Conservation (phyloP, 2,888 invertebrate species). For the Chaetogeoica ovagalla region DNA sequence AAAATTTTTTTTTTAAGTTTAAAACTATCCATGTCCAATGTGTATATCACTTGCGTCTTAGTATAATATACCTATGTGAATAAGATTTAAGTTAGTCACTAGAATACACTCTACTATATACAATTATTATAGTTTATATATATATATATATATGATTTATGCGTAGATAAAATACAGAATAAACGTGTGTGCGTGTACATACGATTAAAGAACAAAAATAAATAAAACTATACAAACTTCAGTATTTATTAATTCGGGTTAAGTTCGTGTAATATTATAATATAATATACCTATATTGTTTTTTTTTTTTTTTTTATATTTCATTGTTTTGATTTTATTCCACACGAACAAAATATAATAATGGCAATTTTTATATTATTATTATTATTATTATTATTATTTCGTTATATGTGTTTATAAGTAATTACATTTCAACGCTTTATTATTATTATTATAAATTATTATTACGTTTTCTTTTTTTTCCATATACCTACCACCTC, state of each 20-base stretch:
- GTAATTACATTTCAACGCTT: slow-evolving; percentile 38
- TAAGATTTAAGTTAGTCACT: not conserved
- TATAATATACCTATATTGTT: slow-evolving; percentile 8
- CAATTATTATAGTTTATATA: not conserved
- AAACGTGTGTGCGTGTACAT: not conserved
- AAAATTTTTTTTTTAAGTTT: not conserved
- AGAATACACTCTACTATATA: not conserved
- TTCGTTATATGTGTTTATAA: slow-evolving; percentile 16
- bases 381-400: slow-evolving; percentile 13
- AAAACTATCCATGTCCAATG: too few relatives aligned
- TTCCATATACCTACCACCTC: too few relatives aligned
- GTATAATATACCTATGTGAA: not conserved
- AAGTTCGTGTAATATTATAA: slow-evolving; percentile 11
- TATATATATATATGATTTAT: not conserved
- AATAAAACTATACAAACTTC: not conserved
- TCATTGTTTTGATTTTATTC: slow-evolving; percentile 49
- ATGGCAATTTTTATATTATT: slow-evolving; percentile 9
- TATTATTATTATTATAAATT: slow-evolving; percentile 15
- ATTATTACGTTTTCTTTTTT: not conserved
- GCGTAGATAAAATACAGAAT: not conserved
- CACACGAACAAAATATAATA: slow-evolving; percentile 37
- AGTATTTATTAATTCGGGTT: slow-evolving; percentile 43
- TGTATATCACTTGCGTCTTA: too few relatives aligned
- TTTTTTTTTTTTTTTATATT: slow-evolving; percentile 38
- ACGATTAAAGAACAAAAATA: not conserved